Percentiles rank a stretch among this genome's conserved stretches.
phyloP scores from a whole-genome alignment of 2,113 vertebrate genomes.

The Barbus barbus region DNA sequence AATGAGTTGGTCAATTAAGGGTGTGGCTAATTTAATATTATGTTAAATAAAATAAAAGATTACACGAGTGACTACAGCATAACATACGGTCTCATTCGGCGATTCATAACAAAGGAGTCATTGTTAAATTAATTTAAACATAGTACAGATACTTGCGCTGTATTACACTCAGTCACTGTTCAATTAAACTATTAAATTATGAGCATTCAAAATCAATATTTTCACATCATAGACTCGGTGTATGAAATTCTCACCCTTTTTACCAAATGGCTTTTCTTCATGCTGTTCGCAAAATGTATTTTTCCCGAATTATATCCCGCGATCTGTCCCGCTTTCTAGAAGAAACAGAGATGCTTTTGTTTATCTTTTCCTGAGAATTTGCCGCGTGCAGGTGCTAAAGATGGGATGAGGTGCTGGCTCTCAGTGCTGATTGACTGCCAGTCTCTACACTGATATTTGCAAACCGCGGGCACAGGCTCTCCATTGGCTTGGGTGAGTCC shows the following conservation, averaged over 20 bases:
- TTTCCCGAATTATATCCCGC: slow-evolving; percentile 23
- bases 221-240: not conserved
- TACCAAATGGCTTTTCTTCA: slow-evolving; percentile 85
- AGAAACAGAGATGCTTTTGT: no score
- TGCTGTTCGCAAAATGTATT: slow-evolving; percentile 55
- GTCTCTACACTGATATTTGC: slow-evolving; percentile 33
- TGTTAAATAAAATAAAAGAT: not conserved
- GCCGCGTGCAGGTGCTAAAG: not conserved
- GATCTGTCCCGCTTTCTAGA: not conserved
- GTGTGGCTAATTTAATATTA: slow-evolving; percentile 18
- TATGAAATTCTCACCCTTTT: slow-evolving; percentile 78
- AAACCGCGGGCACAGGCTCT: slow-evolving; percentile 49
- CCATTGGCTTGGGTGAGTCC: slow-evolving; percentile 50
- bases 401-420: slow-evolving; percentile 9
- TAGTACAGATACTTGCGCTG: not conserved
- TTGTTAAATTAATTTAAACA: not conserved
- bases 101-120: slow-evolving; percentile 39
- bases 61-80: not conserved
- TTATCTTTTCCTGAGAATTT: not conserved
- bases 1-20: not conserved
- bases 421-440: slow-evolving; percentile 19
- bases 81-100: not conserved
- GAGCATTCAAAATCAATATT: not conserved
- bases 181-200: not conserved
- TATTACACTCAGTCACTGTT: not conserved